Evolutionary conservation across 1,140 invertebrate species (phyloP).

Genomic region (Drosophila lacteicornis): DNA sequence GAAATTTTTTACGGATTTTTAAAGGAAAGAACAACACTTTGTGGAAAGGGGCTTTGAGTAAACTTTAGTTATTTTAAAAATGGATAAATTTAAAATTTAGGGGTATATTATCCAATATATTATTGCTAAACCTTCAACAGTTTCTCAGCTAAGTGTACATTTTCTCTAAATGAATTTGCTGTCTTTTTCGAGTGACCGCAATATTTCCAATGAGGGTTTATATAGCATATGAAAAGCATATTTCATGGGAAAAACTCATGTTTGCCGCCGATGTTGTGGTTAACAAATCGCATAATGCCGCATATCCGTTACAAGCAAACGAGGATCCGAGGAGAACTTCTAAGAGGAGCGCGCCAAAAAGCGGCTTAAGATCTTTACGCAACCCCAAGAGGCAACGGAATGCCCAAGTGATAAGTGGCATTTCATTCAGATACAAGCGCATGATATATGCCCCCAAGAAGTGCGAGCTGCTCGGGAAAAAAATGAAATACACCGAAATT

Average conservation of each 20-base stretch:
- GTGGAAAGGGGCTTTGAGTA: background rate
- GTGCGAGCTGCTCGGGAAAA: conserved; percentile 19
- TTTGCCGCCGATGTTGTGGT: conserved; percentile 13
- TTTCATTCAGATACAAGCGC: conserved; percentile 77
- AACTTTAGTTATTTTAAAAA: background rate
- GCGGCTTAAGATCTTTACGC: conserved; percentile 71
- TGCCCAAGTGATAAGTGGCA: conserved; percentile 70
- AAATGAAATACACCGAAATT: conserved; percentile 56
- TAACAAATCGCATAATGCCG: conserved; percentile 59
- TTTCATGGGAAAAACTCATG: conserved; percentile 22
- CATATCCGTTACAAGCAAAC: conserved; percentile 68
- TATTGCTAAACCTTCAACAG: too few species aligned
- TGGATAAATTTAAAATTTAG: too few species aligned
- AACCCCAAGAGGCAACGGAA: conserved; percentile 55
- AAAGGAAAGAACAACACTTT: background rate
- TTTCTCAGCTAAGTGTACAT: too few species aligned
- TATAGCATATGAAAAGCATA: conserved; percentile 18
- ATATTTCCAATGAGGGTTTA: conserved; percentile 15
- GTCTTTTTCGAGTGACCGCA: conserved; percentile 13
- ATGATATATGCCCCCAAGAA: conserved; percentile 43
- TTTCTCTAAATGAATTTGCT: background rate
- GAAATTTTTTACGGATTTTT: too few species aligned
- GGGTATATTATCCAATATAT: background rate
- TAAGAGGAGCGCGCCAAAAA: conserved; percentile 67
- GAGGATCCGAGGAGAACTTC: conserved; percentile 35